Evolutionary conservation across 2,888 invertebrate species (phyloP).

Genomic region (Chaetogeoica ovagalla): DNA sequence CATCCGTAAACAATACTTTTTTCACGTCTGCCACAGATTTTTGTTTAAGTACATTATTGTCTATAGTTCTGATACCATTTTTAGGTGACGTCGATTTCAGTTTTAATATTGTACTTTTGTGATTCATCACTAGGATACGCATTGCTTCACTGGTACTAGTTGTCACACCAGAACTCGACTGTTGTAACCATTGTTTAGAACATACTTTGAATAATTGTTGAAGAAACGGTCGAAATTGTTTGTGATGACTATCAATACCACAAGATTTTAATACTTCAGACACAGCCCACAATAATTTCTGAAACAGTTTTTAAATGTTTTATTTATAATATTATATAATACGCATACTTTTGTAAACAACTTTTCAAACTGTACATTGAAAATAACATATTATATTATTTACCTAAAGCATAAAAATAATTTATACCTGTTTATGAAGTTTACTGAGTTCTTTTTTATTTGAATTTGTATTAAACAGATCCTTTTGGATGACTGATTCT

Average conservation of each 20-base stretch:
- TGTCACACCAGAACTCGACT: conserved; percentile 2
- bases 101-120: conserved; percentile 41
- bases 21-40: conserved; percentile 47
- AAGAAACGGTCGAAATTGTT: conserved; percentile 74
- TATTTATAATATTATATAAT: neutral
- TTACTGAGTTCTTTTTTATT: conserved; percentile 28
- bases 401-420: neutral
- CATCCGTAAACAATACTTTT: conserved; percentile 45
- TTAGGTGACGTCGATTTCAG: conserved; percentile 27
- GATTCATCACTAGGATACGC: conserved; percentile 41
- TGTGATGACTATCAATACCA: conserved; percentile 71
- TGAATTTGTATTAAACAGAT: conserved; percentile 27
- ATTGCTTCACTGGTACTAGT: conserved; percentile 48
- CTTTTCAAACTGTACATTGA: too few relatives aligned
- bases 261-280: conserved; percentile 74
- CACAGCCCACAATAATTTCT: conserved; percentile 83
- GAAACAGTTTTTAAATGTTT: conserved; percentile 55
- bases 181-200: conserved; percentile 54
- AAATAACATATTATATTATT: neutral
- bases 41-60: conserved; percentile 6
- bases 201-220: conserved; percentile 61
- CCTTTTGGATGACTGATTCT: neutral
- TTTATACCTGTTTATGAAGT: conserved; percentile 46
- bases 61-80: conserved; percentile 4
- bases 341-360: too few relatives aligned